Conservation (phyloP, 2,888 invertebrate genomes). For the Aphodius granarius region DNA sequence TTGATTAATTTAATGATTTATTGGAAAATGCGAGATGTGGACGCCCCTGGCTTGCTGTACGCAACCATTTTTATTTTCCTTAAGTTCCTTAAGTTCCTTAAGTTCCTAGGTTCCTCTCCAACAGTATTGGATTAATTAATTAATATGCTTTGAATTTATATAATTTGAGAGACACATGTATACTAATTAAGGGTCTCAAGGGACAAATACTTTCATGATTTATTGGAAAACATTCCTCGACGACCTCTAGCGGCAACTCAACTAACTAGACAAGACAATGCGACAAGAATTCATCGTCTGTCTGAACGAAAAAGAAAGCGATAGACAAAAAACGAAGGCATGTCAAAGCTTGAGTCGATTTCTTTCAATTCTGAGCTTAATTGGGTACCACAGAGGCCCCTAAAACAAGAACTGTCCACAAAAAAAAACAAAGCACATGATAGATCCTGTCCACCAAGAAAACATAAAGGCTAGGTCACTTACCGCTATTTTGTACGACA, state of each 20-base stretch:
- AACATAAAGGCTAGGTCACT: constrained; percentile 22
- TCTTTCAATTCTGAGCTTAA: neutral
- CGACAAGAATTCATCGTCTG: neutral
- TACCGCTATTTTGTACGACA: constrained; percentile 44
- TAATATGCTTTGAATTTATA: too few relatives aligned
- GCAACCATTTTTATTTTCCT: too few relatives aligned
- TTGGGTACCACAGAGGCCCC: neutral
- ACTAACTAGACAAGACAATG: neutral
- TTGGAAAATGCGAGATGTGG: too few relatives aligned
- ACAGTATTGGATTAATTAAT: too few relatives aligned
- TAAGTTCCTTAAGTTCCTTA: too few relatives aligned
- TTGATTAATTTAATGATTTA: constrained; percentile 6
- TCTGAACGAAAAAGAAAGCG: neutral
- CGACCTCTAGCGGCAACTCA: neutral
- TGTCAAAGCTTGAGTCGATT: neutral
- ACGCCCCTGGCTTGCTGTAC: too few relatives aligned
- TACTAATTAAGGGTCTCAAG: too few relatives aligned
- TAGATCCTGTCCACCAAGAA: neutral
- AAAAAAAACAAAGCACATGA: neutral
- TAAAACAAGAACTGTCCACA: neutral
- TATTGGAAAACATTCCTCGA: neutral
- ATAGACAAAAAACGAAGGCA: neutral
- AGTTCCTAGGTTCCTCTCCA: too few relatives aligned
- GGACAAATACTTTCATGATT: neutral
- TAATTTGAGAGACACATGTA: too few relatives aligned